Evolutionary conservation across 2,113 vertebrate genomes (phyloP), one percentile per base, ranked within the genome.

Genomic region (Collichthys lucidus): DNA sequence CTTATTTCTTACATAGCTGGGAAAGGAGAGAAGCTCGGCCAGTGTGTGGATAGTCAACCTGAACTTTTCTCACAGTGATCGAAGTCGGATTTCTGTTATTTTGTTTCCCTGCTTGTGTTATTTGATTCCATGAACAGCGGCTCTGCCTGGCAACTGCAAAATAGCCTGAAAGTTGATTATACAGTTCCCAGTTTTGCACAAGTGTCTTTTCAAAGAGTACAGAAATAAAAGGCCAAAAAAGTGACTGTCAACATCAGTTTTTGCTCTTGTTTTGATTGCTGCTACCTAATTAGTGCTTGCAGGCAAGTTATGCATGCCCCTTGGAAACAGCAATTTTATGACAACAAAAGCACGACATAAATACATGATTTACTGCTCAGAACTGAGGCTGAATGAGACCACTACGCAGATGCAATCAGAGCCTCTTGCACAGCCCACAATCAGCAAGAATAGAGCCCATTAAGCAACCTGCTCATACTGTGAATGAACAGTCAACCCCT

Each of bases 321-420:
- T 61, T 69, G 57, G 86, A 83, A 66, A 57, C 53, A 29, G 29
- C 22, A 61, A 53, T 67, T 57, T 57, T n/a, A 46, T 29, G 12
- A 52, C 42, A 74, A 70, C 22, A 47, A 77, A 75, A 68, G 16
- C 22, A 35, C 49, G 60, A 55, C 35, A 65, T 44, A 64, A 79
- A 77, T 52, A 35, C 50, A 57, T 59, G 29, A 82, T 82, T 87
- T 88, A 20, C 1, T 61, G 68, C 56, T 83, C 61, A 78, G 10
- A 35, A 69, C 70, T 55, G 26, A 10, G 69, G 65, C 49, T 24
- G 59, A 76, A 70, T 60, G 63, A 79, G 59, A 70, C 46, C 9
- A 17, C 40, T 44, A 74, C 9, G 50, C 63, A 82, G 72, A 79
- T 65, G 84, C 84, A 91, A 90, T 91, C 86, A 90, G 70, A 73